These are phyloP conservation scores for Meloidogyne chitwoodi DNA, from an alignment of 1,140 invertebrate genomes.

Conservation along the genomic window DNA sequence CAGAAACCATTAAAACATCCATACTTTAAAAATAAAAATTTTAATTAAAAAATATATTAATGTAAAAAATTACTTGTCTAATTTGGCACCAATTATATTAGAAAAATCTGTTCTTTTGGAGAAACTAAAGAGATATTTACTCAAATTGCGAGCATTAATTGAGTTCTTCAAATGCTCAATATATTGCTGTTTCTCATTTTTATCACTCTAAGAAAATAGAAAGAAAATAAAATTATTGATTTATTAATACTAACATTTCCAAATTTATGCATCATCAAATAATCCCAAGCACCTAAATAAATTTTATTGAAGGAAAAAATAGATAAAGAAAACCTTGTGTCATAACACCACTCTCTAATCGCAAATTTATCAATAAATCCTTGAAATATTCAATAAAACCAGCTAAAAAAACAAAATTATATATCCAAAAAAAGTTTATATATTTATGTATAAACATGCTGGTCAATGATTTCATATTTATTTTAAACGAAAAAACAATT, in stretches of 20 bases:
- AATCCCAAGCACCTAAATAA: constrained; percentile 70
- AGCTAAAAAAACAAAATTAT: neutral
- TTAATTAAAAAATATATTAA: neutral
- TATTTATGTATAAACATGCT: too few relatives aligned
- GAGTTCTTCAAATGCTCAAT: constrained; percentile 72
- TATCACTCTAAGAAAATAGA: constrained; percentile 65
- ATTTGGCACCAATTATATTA: constrained; percentile 52
- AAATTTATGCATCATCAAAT: constrained; percentile 82
- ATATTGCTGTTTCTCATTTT: constrained; percentile 74
- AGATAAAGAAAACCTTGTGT: constrained; percentile 63
- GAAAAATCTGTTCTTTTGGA: constrained; percentile 56
- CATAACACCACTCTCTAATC: constrained; percentile 65
- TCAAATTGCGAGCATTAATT: constrained; percentile 77
- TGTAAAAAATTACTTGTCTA: constrained; percentile 41
- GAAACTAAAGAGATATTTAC: constrained; percentile 58
- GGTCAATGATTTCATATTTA: too few relatives aligned
- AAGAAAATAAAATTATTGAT: neutral
- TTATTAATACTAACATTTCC: constrained; percentile 72
- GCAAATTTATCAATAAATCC: constrained; percentile 76
- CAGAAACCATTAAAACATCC: constrained; percentile 76
- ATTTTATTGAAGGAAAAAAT: neutral
- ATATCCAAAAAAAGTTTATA: neutral
- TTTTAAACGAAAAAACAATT: too few relatives aligned
- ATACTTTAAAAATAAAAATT: constrained; percentile 66
- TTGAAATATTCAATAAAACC: constrained; percentile 81